A percentile compares a stretch with the other conserved stretches of the same genome.
Conservation (phyloP, 2,888 invertebrate species). For the Atethmia centrago region DNA sequence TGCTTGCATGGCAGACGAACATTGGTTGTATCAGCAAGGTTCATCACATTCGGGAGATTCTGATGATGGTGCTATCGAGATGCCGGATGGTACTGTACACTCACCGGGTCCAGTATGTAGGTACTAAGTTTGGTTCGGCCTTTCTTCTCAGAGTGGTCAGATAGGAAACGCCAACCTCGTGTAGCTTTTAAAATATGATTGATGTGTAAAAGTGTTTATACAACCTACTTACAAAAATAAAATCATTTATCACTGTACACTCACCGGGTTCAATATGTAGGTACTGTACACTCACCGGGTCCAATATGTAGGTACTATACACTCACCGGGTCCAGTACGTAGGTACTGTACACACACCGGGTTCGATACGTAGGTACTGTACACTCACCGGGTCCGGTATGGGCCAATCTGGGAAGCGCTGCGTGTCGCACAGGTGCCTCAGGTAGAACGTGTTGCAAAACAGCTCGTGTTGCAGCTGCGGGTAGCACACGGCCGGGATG, state of each 20-base stretch:
- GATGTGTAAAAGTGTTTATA: too few species aligned
- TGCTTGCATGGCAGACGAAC: too few species aligned
- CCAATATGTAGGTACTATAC: too few species aligned
- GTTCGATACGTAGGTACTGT: not conserved
- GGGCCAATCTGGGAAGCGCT: slow-evolving; percentile 98
- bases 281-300: too few species aligned
- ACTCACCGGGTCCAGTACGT: not conserved
- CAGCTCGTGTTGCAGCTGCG: slow-evolving; percentile 98
- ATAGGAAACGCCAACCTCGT: too few species aligned
- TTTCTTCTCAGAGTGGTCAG: too few species aligned
- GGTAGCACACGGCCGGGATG: slow-evolving; percentile 97
- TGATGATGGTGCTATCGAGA: not conserved
- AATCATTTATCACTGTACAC: too few species aligned
- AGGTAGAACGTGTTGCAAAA: slow-evolving; percentile 99
- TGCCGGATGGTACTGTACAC: slow-evolving; percentile 92
- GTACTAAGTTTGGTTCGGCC: too few species aligned
- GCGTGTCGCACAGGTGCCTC: slow-evolving; percentile 97
- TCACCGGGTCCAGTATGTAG: not conserved
- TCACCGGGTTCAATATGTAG: too few species aligned
- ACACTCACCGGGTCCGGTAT: slow-evolving; percentile 97
- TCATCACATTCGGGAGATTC: not conserved
- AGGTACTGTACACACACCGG: not conserved
- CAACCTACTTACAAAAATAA: too few species aligned
- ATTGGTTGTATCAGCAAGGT: not conserved
- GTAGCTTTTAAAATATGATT: too few species aligned